These are phyloP conservation scores for Psilopogon haemacephalus DNA, from an alignment of 2,113 vertebrate genomes.

Conservation along the genomic window DNA sequence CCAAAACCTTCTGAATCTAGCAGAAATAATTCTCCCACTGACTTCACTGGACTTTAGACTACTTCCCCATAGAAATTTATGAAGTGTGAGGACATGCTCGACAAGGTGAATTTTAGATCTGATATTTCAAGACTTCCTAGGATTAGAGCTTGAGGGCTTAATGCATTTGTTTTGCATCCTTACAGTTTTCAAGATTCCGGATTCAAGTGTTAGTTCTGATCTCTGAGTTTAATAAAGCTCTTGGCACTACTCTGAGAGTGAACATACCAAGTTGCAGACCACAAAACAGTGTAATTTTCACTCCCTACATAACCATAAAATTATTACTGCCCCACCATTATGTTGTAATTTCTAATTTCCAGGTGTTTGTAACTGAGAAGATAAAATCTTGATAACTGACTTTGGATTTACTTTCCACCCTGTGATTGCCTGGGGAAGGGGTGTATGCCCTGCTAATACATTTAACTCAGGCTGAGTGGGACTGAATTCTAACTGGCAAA, in stretches of 20 bases:
- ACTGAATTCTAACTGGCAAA: not conserved
- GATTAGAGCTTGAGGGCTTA: conserved; percentile 2
- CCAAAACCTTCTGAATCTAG: not conserved
- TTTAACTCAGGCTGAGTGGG: not conserved
- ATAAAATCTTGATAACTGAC: conserved; percentile 59
- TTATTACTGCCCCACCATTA: conserved; percentile 33
- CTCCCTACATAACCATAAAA: conserved; percentile 15
- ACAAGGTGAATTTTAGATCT: conserved; percentile 28
- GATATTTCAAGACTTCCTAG: not conserved
- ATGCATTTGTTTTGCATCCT: not conserved
- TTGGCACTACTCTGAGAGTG: not conserved
- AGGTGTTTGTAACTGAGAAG: conserved; percentile 58
- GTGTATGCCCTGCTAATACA: not conserved
- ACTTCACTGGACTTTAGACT: conserved; percentile 21
- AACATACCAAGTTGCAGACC: not conserved
- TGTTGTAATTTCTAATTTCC: conserved; percentile 63
- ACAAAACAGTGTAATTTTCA: conserved; percentile 24
- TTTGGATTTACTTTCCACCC: conserved; percentile 34
- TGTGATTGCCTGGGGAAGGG: conserved; percentile 22
- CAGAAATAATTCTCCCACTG: not conserved
- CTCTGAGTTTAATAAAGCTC: not conserved
- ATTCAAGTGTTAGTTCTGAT: not conserved
- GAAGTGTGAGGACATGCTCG: not conserved
- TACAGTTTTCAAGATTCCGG: not conserved
- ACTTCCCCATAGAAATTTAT: not conserved